Evolutionary conservation across 2,888 invertebrate genomes (phyloP), one percentile per base, ranked within the genome.

Genomic region (Sialis lutaria): DNA sequence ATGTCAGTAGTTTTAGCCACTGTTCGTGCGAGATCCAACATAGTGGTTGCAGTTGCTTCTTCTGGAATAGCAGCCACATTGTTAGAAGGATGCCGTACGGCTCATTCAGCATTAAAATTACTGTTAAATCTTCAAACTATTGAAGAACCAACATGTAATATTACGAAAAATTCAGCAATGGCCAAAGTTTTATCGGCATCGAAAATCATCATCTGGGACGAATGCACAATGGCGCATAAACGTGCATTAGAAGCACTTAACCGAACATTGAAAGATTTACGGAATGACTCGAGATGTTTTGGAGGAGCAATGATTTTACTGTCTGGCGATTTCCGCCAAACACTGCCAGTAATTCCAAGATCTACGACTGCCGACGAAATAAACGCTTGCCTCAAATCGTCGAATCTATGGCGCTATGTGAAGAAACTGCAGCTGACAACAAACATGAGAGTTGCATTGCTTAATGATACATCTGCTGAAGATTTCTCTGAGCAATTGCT

Each of bases 151-250:
- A 53, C 51, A 32, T 59, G 58, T 48, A 56, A 55, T 46, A 55
- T 60, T 53, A 48, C 56, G 43, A 56, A 55, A 55, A 52, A 53
- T 45, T 57, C 57, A 13, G 55, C 54, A 49, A 56, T 55, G 54
- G 58, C 54, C 41, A 55, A 53, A 55, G 53, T 61, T 44, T 51
- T 59, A 41, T 51, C 48, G 42, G 45, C 51, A 48, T 55, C 55
- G 41, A 53, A 52, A 52, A 49, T 60, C 31, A 57, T 60, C 13
- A 48, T 60, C 45, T 58, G 56, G 55, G 53, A 54, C 49, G 54
- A 56, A 50, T 54, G 54, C 48, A 57, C 55, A 46, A 58, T 58
- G 57, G 54, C 55, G 22, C 56, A 58, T 42, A 57, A 55, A 53
- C 51, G 53, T 42, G 48, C 54, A 49, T 51, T 57, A 13, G 57